Conservation (phyloP, 2,113 vertebrate species). For the Piaya cayana region DNA sequence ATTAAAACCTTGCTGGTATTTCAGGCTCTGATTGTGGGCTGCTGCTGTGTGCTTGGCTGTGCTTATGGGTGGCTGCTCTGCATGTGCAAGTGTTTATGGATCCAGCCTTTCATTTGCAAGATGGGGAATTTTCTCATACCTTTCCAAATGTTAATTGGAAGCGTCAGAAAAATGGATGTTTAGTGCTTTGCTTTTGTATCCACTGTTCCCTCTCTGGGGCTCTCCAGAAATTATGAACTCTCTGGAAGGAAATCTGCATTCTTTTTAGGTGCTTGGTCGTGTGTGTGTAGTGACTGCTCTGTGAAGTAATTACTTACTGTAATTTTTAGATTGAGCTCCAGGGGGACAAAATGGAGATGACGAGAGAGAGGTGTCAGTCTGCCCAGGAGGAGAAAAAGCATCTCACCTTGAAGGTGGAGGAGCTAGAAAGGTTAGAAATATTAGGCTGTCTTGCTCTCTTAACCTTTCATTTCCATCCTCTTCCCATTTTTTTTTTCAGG, state of each 20-base stretch:
- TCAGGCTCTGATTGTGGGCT: neutral
- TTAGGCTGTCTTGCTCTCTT: neutral
- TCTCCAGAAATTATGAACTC: neutral
- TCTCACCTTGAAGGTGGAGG: slow-evolving; percentile 85
- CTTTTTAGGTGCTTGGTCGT: neutral
- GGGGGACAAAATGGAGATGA: slow-evolving; percentile 85
- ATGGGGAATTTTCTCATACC: neutral
- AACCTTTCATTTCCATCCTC: neutral
- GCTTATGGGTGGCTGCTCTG: neutral
- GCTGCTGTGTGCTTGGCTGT: neutral
- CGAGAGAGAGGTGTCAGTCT: slow-evolving; percentile 85
- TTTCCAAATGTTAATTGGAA: neutral
- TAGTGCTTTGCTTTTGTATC: neutral
- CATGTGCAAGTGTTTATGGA: neutral
- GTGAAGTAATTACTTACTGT: slow-evolving; percentile 64
- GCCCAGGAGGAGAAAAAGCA: slow-evolving; percentile 90
- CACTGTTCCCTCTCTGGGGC: neutral
- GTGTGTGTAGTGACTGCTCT: neutral
- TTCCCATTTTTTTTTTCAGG: neutral
- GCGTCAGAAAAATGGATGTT: neutral
- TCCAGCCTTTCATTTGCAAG: neutral
- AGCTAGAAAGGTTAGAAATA: slow-evolving; percentile 86
- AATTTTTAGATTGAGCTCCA: slow-evolving; percentile 90
- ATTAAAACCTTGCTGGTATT: neutral
- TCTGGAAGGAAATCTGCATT: neutral